These are phyloP conservation scores for Arrhopalites spinosus DNA, from an alignment of 2,888 invertebrate species.

Conservation along the genomic window DNA sequence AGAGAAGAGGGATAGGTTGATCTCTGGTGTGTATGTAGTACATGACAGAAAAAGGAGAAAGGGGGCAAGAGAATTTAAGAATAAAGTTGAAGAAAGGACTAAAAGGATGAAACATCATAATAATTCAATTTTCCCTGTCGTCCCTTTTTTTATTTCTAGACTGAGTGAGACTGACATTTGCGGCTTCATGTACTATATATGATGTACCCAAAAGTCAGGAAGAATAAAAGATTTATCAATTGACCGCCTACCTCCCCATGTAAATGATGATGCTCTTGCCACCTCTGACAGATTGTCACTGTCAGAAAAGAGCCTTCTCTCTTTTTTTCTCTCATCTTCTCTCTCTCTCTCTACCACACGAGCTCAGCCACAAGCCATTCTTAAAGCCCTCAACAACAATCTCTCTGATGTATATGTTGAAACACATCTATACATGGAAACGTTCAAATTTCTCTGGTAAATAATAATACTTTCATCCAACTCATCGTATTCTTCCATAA, in stretches of 20 bases:
- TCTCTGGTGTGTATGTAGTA: background rate
- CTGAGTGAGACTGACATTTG: background rate
- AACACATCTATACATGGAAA: background rate
- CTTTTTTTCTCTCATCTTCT: no score
- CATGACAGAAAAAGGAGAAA: background rate
- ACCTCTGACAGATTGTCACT: slow-evolving; percentile 48
- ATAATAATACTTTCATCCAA: background rate
- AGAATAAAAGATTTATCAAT: slow-evolving; percentile 16
- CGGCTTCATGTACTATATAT: background rate
- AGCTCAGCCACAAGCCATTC: background rate
- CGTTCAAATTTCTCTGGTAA: background rate
- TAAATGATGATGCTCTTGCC: slow-evolving; percentile 47
- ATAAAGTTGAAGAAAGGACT: no score
- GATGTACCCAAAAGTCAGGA: slow-evolving; percentile 1
- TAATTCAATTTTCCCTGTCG: background rate
- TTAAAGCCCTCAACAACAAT: no score
- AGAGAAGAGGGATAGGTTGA: background rate
- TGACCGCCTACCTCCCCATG: slow-evolving; percentile 41
- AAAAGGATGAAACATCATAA: background rate
- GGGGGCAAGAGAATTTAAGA: no score
- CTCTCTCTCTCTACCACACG: no score
- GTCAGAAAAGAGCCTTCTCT: slow-evolving; percentile 31
- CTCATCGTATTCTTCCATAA: background rate
- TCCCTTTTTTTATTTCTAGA: no score
- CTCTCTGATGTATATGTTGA: background rate